phyloP scores from a whole-genome alignment of 2,888 invertebrate species.

The Nesidiocoris tenuis region DNA sequence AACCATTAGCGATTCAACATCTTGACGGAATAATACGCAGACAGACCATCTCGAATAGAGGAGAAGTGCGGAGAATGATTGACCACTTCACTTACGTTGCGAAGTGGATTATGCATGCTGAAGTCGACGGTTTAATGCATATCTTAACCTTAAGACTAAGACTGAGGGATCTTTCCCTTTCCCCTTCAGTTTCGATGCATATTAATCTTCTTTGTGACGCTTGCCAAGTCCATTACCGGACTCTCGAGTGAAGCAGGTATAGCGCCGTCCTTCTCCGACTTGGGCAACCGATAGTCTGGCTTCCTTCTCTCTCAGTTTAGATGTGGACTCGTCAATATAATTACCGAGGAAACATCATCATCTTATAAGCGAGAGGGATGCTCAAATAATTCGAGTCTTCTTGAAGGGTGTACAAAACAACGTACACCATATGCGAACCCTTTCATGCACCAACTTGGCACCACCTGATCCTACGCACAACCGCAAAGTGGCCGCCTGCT shows the following conservation, averaged over 20 bases:
- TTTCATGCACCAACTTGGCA: neutral
- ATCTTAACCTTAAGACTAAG: conserved; percentile 27
- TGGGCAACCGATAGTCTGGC: neutral
- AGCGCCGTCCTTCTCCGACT: neutral
- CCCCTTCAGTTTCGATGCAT: conserved; percentile 16
- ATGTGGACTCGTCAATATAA: neutral
- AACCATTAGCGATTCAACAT: neutral
- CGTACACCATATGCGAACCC: conserved; percentile 16
- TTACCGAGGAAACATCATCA: neutral
- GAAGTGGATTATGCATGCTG: conserved; percentile 35
- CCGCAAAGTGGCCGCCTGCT: conserved; percentile 2
- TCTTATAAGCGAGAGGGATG: neutral
- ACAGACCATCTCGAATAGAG: neutral
- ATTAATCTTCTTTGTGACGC: conserved; percentile 18
- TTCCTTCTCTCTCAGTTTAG: neutral
- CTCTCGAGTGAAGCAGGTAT: conserved; percentile 17
- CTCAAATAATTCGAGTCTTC: neutral
- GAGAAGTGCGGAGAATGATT: conserved; percentile 16
- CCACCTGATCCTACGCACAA: conserved; percentile 28
- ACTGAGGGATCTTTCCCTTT: neutral
- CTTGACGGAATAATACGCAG: neutral
- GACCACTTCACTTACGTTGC: conserved; percentile 32
- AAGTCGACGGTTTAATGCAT: conserved; percentile 35
- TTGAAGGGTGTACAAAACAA: neutral
- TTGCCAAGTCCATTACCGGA: conserved; percentile 40